Base-by-base conservation (phyloP, 2,888 invertebrate genomes). In the Metopia argyrocephala region DNA sequence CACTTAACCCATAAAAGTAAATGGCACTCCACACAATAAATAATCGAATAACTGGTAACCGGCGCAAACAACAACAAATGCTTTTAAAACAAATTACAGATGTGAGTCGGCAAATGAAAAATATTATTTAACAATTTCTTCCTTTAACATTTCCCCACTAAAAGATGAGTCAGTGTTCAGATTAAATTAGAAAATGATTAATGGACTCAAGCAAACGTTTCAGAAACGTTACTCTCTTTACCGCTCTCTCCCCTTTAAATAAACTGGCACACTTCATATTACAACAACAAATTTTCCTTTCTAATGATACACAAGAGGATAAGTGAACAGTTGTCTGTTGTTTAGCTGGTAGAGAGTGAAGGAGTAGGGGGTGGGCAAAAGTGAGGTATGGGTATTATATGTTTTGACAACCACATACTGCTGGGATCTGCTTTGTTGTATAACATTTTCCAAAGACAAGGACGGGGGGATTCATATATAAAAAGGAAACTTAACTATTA, bases 61-160 rank as follows among this genome's bases (percentile, higher is more conserved):
- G 25, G 21, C 65, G 27, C 70, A 23, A 6, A 56, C 28, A 28
- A 52, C 59, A 82, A 87, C 85, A 87, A 87, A 89, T 89, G 87
- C 90, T 89, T 89, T 90, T 90, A 90, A 90, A 89, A n/a, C n/a
- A 90, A 90, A 90, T 90, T 90, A 89, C 89, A 89, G 90, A 89
- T 89, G 89, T 87, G 89, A 89, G 89, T 87, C 54, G 48, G 59
- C 65, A 74, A 66, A 46, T 64, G 56, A 57, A 78, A 54, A 59
- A 31, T 68, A 57, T 48, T n/a, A 27, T 62, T 81, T 64, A 66
- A 64, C 61, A 64, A 45, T 73, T 70, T 23, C 28, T 7, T 52
- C 15, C 50, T 52, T 23, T 50, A 21, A 46, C 18, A 54, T 31
- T 31, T 25, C n/a, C 57, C 65, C 45, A 66, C 21, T 68, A 54